Base-by-base conservation (phyloP, 2,888 invertebrate species). In the Hanleya hanleyi region DNA sequence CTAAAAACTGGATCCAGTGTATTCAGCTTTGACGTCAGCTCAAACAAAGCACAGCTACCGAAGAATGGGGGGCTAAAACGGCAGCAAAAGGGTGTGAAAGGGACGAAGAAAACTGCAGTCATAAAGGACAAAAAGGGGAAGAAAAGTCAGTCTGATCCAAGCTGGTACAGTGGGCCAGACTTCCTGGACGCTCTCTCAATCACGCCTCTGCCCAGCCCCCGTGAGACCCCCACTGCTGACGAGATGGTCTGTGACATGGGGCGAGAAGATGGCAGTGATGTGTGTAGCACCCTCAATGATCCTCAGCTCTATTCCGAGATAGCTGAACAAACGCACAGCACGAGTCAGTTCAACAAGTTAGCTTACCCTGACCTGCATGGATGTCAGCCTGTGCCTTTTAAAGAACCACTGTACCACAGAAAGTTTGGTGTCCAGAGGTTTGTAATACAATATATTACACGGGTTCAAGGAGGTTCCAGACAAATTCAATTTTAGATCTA, bases 281-380 rank as follows among this genome's bases (percentile, higher is more conserved):
- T 18, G 22, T 9, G 26, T 15, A 57, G 15, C 15, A 68, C 74
- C 47, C 64, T 72, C 15, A 83, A 86, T 68, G 84, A 86, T 70
- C 80, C 87, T 12, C 80, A 87, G n/a, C 61, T 86, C 3, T 91
- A 88, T 75, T 76, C 83, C 50, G 84, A 86, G 29, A 76, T 89
- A 32, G 87, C 91, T 1, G 50, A 81, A 5, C 61, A 80, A 47
- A 91, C 91, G 0, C 83, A 90, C 69, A 94, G 94, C 84, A 93
- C 95, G 18, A 93, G 94, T 74, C 93, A 93, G 6, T 95, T 95
- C 88, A 93, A 94, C 38, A 95, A 95, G 90, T 93, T 95, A 5
- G 94, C 95, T 0, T 95, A 94, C 88, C 95, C 95, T 26, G 95
- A 95, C 83, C 91, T 95, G 90, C 91, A 92, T 80, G 94, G 94